These are phyloP conservation scores for Notothenia rossii DNA, from an alignment of 2,113 vertebrate genomes.

Conservation along the genomic window DNA sequence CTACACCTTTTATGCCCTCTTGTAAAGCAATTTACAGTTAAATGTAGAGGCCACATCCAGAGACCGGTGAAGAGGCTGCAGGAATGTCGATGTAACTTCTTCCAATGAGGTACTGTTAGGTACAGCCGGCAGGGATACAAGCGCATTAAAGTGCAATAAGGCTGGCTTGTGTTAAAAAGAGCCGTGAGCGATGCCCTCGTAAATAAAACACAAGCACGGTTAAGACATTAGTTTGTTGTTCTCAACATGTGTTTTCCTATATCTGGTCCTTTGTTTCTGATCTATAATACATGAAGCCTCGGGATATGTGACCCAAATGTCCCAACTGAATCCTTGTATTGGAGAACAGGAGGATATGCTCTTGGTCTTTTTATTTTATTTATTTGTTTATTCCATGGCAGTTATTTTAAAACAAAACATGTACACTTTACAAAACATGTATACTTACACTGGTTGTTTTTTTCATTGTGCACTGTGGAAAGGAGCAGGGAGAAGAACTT, in stretches of 20 bases:
- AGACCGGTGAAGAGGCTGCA: conserved; percentile 9
- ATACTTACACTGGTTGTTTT: no score
- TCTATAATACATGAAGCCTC: background rate
- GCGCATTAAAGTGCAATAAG: conserved; percentile 32
- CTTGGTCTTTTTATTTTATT: no score
- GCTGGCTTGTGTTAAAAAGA: conserved; percentile 16
- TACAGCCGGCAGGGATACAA: background rate
- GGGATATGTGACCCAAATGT: background rate
- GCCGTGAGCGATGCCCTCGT: conserved; percentile 36
- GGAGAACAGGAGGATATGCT: background rate
- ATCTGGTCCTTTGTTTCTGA: background rate
- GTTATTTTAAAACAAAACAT: no score
- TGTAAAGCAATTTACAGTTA: conserved; percentile 30
- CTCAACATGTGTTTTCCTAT: background rate
- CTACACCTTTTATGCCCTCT: conserved; percentile 19
- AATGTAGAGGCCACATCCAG: conserved; percentile 6
- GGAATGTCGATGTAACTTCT: conserved; percentile 11
- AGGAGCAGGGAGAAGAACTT: no score
- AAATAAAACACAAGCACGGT: background rate
- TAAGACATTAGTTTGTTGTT: background rate
- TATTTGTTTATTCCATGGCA: no score
- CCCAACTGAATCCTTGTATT: background rate
- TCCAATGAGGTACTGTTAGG: conserved; percentile 5
- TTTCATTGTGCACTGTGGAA: no score
- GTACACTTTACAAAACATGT: no score